Evolutionary conservation across 1,140 invertebrate species (phyloP), one percentile per base, ranked within the genome.

Genomic region (Pristionchus pacificus): DNA sequence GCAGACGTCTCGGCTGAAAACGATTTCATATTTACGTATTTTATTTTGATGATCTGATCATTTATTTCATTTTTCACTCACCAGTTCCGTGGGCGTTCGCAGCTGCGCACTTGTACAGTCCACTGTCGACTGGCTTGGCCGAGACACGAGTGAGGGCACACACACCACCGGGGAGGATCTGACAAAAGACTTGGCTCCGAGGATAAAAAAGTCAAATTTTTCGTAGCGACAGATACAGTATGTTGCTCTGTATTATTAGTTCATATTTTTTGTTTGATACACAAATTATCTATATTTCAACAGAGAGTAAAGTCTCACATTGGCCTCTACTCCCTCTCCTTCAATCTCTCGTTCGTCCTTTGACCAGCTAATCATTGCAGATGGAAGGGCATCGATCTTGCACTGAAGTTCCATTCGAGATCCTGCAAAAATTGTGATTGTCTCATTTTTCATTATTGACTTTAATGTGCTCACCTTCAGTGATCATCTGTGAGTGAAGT

Each of bases 41-140:
- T n/a, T n/a, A n/a, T n/a, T n/a, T n/a, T n/a, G n/a, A n/a, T n/a
- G n/a, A n/a, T n/a, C n/a, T n/a, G n/a, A n/a, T n/a, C n/a, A n/a
- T n/a, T n/a, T n/a, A n/a, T n/a, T n/a, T n/a, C n/a, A n/a, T n/a
- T n/a, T n/a, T n/a, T n/a, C n/a, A n/a, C n/a, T n/a, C n/a, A n/a
- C n/a, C n/a, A 1, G 71, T 73, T 33, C 71, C 71, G 58, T 68
- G 65, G 27, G 71, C 65, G 57, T 73, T 73, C 6, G 62, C 64
- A 31, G 71, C 71, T 28, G 33, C 30, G 29, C 71, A 73, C 64
- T 73, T 73, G 71, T 73, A 73, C 10, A 73, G 66, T 24, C 71
- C 71, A 60, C 55, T 62, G 60, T 73, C 71, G 38, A 68, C 71
- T 24, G 65, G n/a, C 31, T 63, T 64, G 28, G 58, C 68, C 31